phyloP scores from a whole-genome alignment of 1,140 invertebrate genomes.

The Temnothorax curvispinosus region DNA sequence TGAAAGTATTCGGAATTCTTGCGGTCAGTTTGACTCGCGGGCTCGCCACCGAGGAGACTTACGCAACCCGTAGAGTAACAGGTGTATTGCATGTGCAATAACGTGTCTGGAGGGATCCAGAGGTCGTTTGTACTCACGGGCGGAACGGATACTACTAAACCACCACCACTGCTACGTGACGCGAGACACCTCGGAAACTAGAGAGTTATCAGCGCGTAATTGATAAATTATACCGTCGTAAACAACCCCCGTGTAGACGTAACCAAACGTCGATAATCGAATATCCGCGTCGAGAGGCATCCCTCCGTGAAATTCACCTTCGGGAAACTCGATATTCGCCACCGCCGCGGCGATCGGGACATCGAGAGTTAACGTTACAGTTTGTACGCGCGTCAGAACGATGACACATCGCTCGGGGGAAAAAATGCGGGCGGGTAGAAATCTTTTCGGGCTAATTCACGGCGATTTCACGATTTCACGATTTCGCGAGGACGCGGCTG shows the following conservation, averaged over 20 bases:
- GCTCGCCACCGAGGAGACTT: slow-evolving; percentile 71
- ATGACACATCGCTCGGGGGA: background rate
- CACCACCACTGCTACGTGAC: slow-evolving; percentile 4
- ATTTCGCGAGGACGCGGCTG: background rate
- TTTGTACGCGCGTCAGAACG: background rate
- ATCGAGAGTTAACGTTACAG: background rate
- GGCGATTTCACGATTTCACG: slow-evolving; percentile 22
- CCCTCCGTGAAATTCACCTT: background rate
- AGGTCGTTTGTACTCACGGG: slow-evolving; percentile 54
- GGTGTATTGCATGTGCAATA: slow-evolving; percentile 82
- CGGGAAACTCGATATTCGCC: background rate
- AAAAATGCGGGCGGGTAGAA: background rate
- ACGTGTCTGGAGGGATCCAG: slow-evolving; percentile 58
- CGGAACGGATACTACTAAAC: slow-evolving; percentile 3
- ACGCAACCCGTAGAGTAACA: slow-evolving; percentile 80
- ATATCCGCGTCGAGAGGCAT: background rate
- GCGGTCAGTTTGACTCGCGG: slow-evolving; percentile 68
- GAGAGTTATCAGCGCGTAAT: slow-evolving; percentile 3
- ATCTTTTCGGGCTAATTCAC: background rate
- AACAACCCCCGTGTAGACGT: background rate
- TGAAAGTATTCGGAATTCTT: slow-evolving; percentile 82
- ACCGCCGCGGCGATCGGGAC: background rate
- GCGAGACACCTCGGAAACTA: slow-evolving; percentile 31
- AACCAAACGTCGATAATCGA: background rate
- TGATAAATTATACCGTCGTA: slow-evolving; percentile 26